Evolutionary conservation across 2,113 vertebrate genomes (phyloP).

Genomic region (Andinoacara biseriatus): DNA sequence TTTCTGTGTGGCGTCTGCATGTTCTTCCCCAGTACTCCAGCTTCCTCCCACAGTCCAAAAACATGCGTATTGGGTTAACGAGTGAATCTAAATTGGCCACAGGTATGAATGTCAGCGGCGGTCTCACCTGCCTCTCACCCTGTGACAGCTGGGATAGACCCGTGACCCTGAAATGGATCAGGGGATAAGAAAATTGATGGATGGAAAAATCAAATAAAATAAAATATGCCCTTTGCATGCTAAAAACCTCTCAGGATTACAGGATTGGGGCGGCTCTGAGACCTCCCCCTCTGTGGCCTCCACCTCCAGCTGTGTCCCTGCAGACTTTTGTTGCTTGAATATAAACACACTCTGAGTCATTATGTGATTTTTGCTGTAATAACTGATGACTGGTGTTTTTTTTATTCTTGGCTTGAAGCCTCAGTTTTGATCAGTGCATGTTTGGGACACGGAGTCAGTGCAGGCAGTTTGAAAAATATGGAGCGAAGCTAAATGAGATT

Average conservation of each 20-base stretch:
- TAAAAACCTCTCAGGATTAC: neutral
- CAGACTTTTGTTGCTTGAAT: neutral
- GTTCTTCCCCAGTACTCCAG: no score
- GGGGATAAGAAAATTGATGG: neutral
- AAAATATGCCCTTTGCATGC: neutral
- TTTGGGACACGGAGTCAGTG: neutral
- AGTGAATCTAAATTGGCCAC: neutral
- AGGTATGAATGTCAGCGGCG: neutral
- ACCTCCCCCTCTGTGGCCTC: neutral
- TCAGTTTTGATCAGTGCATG: neutral
- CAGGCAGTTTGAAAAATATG: neutral
- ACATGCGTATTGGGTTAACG: neutral
- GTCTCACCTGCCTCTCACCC: neutral
- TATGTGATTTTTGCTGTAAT: constrained; percentile 2
- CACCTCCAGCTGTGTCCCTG: neutral
- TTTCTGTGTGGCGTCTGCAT: no score
- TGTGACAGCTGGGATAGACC: neutral
- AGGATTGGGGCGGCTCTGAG: no score
- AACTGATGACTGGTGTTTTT: neutral
- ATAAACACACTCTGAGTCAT: neutral
- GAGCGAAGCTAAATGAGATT: neutral
- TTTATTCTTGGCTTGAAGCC: neutral
- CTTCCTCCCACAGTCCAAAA: neutral
- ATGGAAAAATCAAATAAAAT: neutral
- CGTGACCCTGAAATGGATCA: neutral